Conservation (phyloP, 2,113 vertebrate species). For the Dunckerocampus dactyliophorus region DNA sequence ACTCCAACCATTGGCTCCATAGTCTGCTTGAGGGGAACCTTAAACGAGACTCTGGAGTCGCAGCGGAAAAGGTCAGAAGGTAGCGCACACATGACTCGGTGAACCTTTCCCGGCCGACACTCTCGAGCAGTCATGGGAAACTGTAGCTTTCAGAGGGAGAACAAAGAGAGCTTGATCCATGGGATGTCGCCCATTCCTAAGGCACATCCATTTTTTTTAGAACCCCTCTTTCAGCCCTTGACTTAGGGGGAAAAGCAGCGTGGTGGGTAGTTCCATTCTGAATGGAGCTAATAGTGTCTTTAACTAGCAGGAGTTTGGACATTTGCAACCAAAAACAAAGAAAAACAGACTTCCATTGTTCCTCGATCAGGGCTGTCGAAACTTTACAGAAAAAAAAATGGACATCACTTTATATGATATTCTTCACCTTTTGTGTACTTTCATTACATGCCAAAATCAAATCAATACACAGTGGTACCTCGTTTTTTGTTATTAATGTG, state of each 20-base stretch:
- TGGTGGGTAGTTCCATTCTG: slow-evolving; percentile 60
- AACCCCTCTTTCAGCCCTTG: slow-evolving; percentile 30
- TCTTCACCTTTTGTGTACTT: no score
- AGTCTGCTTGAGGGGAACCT: slow-evolving; percentile 13
- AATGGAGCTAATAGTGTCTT: slow-evolving; percentile 60
- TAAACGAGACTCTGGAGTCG: slow-evolving; percentile 31
- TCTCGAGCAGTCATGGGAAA: slow-evolving; percentile 71
- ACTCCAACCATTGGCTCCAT: background rate
- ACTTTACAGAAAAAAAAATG: no score
- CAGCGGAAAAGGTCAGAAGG: slow-evolving; percentile 17
- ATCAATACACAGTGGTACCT: no score
- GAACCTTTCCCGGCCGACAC: slow-evolving; percentile 62
- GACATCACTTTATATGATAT: no score
- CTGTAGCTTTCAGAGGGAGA: slow-evolving; percentile 52
- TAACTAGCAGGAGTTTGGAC: slow-evolving; percentile 54
- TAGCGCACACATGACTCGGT: slow-evolving; percentile 58
- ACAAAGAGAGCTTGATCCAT: slow-evolving; percentile 72
- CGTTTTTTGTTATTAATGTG: no score
- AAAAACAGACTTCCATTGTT: background rate
- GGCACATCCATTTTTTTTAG: slow-evolving; percentile 52
- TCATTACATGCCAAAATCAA: no score
- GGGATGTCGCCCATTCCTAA: slow-evolving; percentile 62
- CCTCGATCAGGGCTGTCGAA: background rate
- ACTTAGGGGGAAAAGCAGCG: slow-evolving; percentile 51
- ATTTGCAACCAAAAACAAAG: background rate